Evolutionary conservation across 2,113 vertebrate species (phyloP).

Genomic region (Ciconia stormi): DNA sequence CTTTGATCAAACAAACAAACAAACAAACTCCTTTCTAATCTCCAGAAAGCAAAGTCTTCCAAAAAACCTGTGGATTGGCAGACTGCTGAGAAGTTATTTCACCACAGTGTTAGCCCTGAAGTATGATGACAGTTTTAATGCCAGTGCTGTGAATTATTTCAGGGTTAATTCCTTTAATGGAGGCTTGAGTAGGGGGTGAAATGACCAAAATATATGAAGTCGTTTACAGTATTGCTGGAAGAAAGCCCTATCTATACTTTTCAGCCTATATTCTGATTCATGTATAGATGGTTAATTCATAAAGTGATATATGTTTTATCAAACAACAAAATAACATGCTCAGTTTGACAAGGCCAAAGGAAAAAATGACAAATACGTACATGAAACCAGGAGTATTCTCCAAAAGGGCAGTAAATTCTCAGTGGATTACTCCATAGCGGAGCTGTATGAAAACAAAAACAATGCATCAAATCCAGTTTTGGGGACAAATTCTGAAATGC

Average conservation of each 20-base stretch:
- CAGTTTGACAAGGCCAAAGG: constrained; percentile 33
- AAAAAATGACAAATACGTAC: neutral
- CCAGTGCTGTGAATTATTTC: neutral
- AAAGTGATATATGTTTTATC: constrained; percentile 28
- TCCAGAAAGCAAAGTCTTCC: neutral
- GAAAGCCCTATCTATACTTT: neutral
- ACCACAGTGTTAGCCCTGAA: neutral
- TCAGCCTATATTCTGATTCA: neutral
- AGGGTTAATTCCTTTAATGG: neutral
- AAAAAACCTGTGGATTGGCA: neutral
- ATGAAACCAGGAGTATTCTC: neutral
- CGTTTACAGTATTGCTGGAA: neutral
- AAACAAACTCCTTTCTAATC: neutral
- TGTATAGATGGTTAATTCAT: constrained; percentile 36
- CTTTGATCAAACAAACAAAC: neutral
- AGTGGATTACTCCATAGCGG: neutral
- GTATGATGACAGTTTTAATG: constrained; percentile 11
- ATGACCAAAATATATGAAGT: neutral
- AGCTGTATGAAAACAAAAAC: constrained; percentile 10
- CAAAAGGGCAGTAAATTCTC: constrained; percentile 20
- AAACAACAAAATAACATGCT: constrained; percentile 41
- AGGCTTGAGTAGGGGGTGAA: neutral
- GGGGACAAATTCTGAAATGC: neutral
- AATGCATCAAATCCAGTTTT: neutral
- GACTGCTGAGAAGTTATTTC: neutral